Evolutionary conservation across 2,797 vertebrate species (phyloP).

Genomic region (Danio albolineatus): DNA sequence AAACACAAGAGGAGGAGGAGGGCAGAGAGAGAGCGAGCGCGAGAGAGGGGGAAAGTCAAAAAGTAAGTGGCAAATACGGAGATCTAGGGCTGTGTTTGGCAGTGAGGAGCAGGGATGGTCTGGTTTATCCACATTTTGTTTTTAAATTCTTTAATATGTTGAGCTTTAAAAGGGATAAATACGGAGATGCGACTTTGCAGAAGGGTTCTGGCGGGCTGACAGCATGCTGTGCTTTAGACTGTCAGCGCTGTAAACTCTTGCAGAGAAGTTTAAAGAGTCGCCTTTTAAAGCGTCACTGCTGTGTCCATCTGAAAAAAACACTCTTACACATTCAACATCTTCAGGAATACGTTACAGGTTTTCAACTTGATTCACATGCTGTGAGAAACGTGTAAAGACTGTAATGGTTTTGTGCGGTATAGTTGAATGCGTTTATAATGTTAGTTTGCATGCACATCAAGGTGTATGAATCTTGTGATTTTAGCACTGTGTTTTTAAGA

Average conservation of each 20-base stretch:
- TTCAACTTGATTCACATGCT: not conserved
- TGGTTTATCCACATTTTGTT: not conserved
- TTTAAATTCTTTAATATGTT: not conserved
- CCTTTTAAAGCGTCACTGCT: not conserved
- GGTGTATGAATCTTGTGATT: not conserved
- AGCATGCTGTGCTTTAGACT: not conserved
- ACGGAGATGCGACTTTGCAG: not conserved
- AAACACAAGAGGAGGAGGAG: slow-evolving; percentile 40
- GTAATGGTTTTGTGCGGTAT: not conserved
- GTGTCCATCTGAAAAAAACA: not conserved
- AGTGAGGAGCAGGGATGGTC: not conserved
- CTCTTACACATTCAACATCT: slow-evolving; percentile 7
- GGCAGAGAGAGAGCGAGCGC: slow-evolving; percentile 36
- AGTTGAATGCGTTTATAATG: not conserved
- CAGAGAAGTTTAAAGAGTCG: not conserved
- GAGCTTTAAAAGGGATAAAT: not conserved
- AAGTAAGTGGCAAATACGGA: slow-evolving; percentile 53
- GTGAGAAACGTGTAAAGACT: not conserved
- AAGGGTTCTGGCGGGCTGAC: not conserved
- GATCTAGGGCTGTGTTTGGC: not conserved
- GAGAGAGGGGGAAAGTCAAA: slow-evolving; percentile 34
- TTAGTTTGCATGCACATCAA: not conserved
- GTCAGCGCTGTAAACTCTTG: not conserved
- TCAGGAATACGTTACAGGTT: not conserved
- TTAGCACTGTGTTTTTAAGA: too few species aligned